Evolutionary conservation across 2,888 invertebrate genomes (phyloP), one percentile per base, ranked within the genome.

Genomic region (Allygus modestus): DNA sequence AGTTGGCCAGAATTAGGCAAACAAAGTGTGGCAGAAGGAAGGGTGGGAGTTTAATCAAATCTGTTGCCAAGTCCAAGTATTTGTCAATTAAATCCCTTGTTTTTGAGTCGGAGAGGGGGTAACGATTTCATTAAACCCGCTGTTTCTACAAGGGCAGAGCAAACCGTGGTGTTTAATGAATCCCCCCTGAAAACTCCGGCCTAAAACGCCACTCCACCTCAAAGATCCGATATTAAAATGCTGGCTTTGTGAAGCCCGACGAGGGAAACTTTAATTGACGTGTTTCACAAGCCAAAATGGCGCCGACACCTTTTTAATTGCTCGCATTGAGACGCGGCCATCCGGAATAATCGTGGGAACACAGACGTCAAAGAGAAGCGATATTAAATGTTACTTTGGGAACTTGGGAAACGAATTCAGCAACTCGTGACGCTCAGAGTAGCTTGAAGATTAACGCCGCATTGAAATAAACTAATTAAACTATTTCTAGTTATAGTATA

Each of bases 101-200:
- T 79, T 79, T 58, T 58, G 79, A 37, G 46, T n/a, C 69, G 23
- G 82, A 65, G 79, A 79, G 81, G 23, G 81, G 83, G 37, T 83
- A 81, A 83, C 85, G 81, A 73, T 83, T 81, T 82, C 83, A 82
- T 84, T 84, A 82, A 84, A 85, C 51, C 73, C 51, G 43, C 33
- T 79, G 26, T 20, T 43, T 12, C 41, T 37, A 41, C 71, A 71
- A 71, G 69, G 17, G 31, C 33, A 69, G 69, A 15, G 71, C 23
- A 71, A 71, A 71, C 69, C n/a, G 71, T 31, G 11, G 65, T 12
- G 58, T 65, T 58, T 69, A 73, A 73, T 73, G 73, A 73, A 73
- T 26, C 77, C 51, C 71, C 28, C 28, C 51, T 37, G n/a, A 23
- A 28, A 71, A 28, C 41, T 15, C 33, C 33, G 33, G 31, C 7